phyloP scores from a whole-genome alignment of 2,888 invertebrate genomes.

The Dynastes hyllus region DNA sequence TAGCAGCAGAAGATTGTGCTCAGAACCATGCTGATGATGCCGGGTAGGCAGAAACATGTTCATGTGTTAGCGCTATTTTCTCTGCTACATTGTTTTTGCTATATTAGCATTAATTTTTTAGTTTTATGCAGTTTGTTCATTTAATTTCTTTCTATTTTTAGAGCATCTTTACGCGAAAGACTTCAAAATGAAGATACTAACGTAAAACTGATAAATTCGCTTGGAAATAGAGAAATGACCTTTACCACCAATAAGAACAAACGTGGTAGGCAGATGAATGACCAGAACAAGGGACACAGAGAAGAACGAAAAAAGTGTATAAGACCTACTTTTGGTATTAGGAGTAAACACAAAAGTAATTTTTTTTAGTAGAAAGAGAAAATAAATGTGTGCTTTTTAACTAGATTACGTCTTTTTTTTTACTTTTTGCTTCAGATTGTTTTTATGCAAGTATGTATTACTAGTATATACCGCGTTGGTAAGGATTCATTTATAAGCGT shows the following conservation, averaged over 20 bases:
- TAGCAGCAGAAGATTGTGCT: too few relatives aligned
- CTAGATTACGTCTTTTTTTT: neutral
- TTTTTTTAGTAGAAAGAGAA: slow-evolving; percentile 55
- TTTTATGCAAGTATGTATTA: too few relatives aligned
- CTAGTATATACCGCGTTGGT: too few relatives aligned
- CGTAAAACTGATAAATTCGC: slow-evolving; percentile 74
- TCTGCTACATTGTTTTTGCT: too few relatives aligned
- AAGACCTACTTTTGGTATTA: slow-evolving; percentile 68
- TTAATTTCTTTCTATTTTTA: slow-evolving; percentile 67
- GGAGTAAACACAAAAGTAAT: slow-evolving; percentile 56
- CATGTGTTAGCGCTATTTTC: too few relatives aligned
- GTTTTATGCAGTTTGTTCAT: too few relatives aligned
- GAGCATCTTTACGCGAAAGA: slow-evolving; percentile 83
- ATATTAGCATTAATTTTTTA: too few relatives aligned
- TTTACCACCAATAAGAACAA: slow-evolving; percentile 79
- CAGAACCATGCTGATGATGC: too few relatives aligned
- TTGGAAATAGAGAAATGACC: slow-evolving; percentile 87
- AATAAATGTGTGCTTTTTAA: slow-evolving; percentile 36
- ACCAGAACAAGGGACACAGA: slow-evolving; percentile 78
- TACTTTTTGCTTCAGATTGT: too few relatives aligned
- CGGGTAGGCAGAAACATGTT: too few relatives aligned
- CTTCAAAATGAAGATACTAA: slow-evolving; percentile 76
- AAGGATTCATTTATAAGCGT: too few relatives aligned
- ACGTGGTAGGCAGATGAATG: slow-evolving; percentile 74
- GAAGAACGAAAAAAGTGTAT: slow-evolving; percentile 81